Conservation (phyloP, 2,797 vertebrate species). For the Notolepis coatsorum region DNA sequence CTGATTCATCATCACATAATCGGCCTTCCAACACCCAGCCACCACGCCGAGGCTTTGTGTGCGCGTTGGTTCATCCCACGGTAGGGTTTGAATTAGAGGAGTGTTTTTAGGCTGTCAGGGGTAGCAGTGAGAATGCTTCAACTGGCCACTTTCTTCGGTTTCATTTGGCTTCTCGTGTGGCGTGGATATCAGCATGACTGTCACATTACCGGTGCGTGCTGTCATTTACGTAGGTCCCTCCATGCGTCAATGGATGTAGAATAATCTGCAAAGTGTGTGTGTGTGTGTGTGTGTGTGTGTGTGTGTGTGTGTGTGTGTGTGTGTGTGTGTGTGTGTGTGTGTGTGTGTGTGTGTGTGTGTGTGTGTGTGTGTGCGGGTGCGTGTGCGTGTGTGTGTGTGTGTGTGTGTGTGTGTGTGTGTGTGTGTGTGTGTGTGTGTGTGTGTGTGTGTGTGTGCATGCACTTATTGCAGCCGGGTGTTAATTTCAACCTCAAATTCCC, state of each 20-base stretch:
- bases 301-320: background rate
- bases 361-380: no score
- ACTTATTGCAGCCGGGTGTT: no score
- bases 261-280: background rate
- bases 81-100: constrained; percentile 38
- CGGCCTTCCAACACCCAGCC: constrained; percentile 2
- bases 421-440: no score
- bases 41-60: constrained; percentile 30
- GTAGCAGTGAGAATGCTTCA: background rate
- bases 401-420: no score
- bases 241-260: background rate
- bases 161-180: constrained; percentile 24
- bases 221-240: background rate
- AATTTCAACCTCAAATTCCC: no score
- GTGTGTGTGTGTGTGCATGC: no score
- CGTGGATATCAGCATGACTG: constrained; percentile 6
- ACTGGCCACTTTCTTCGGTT: constrained; percentile 35
- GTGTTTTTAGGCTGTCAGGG: background rate
- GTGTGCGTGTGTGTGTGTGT: no score
- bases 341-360: no score
- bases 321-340: background rate
- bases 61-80: constrained; percentile 27
- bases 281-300: background rate
- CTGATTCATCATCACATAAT: constrained; percentile 26
- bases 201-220: constrained; percentile 19